Conservation (phyloP, 37 sponge, comb jelly and placozoan genomes). For the Theonella swinhoei region DNA sequence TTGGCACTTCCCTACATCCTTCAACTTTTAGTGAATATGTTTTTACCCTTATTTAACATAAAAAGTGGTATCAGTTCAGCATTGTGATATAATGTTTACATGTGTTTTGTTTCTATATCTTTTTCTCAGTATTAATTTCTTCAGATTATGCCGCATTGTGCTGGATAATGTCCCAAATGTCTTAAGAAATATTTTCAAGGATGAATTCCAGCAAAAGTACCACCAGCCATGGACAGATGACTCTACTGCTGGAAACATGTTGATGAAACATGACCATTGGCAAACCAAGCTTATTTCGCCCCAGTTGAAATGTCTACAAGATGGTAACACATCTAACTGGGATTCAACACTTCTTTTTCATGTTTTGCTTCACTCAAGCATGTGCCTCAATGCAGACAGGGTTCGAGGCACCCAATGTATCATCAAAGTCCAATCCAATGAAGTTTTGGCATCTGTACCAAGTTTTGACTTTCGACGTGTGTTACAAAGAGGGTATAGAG, state of each 20-base stretch:
- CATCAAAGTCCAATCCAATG: neutral
- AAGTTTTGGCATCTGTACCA: neutral
- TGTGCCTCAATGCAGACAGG: neutral
- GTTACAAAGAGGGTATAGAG: slow-evolving; percentile 5
- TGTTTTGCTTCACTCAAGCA: slow-evolving; percentile 1
- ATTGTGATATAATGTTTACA: too few relatives aligned
- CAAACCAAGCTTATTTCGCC: neutral
- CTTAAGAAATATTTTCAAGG: slow-evolving; percentile 12
- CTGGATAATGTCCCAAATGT: slow-evolving; percentile 12
- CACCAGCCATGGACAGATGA: neutral
- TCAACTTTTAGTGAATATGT: too few relatives aligned
- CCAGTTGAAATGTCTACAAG: neutral
- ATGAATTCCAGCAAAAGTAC: neutral
- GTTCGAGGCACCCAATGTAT: neutral
- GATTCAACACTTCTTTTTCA: slow-evolving; percentile 1
- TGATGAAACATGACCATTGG: neutral
- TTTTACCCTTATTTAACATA: too few relatives aligned
- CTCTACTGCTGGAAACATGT: neutral
- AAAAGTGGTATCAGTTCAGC: too few relatives aligned
- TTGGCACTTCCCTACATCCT: too few relatives aligned
- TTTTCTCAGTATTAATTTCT: slow-evolving; percentile 17
- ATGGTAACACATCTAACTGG: neutral
- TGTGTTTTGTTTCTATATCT: too few relatives aligned
- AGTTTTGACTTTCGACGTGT: neutral
- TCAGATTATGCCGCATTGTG: slow-evolving; percentile 18